Percentiles rank a stretch among this genome's conserved stretches.
Evolutionary conservation across 2,888 invertebrate species (phyloP).

Genomic region (Melanargia galathea): DNA sequence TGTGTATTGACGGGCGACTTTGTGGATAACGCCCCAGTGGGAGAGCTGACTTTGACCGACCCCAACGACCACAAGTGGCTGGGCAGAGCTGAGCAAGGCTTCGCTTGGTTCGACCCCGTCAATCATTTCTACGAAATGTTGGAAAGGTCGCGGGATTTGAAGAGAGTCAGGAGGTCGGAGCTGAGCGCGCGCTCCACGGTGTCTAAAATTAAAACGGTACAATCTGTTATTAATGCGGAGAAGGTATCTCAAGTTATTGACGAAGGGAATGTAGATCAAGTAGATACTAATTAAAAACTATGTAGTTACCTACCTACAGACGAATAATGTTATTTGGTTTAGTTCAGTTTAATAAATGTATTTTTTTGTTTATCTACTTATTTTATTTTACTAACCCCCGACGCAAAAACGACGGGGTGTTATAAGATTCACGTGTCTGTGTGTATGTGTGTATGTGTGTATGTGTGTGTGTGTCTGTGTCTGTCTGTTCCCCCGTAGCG

Average conservation of each 20-base stretch:
- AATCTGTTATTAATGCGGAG: conserved; percentile 14
- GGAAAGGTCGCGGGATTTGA: conserved; percentile 50
- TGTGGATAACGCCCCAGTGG: conserved; percentile 74
- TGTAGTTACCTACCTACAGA: neutral
- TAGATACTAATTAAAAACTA: neutral
- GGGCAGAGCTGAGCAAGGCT: conserved; percentile 68
- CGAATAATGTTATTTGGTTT: too few relatives aligned
- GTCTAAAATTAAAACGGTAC: conserved; percentile 24
- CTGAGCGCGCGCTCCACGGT: conserved; percentile 11
- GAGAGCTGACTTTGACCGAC: conserved; percentile 70
- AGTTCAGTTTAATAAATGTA: neutral
- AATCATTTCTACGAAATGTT: conserved; percentile 70
- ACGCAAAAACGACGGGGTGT: too few relatives aligned
- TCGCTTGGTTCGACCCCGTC: conserved; percentile 65
- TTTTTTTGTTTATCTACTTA: neutral
- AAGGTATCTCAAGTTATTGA: neutral
- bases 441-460: too few relatives aligned
- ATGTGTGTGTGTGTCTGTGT: too few relatives aligned
- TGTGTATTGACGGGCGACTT: conserved; percentile 75
- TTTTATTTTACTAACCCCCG: too few relatives aligned
- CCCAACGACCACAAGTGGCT: conserved; percentile 80
- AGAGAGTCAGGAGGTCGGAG: conserved; percentile 19
- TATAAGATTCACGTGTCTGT: too few relatives aligned
- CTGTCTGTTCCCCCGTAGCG: too few relatives aligned
- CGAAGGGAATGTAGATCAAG: neutral